Percentiles rank a stretch among this genome's conserved stretches.
Conservation (phyloP, 92 coral and sea anemone genomes). For the Heliopora coerulea region DNA sequence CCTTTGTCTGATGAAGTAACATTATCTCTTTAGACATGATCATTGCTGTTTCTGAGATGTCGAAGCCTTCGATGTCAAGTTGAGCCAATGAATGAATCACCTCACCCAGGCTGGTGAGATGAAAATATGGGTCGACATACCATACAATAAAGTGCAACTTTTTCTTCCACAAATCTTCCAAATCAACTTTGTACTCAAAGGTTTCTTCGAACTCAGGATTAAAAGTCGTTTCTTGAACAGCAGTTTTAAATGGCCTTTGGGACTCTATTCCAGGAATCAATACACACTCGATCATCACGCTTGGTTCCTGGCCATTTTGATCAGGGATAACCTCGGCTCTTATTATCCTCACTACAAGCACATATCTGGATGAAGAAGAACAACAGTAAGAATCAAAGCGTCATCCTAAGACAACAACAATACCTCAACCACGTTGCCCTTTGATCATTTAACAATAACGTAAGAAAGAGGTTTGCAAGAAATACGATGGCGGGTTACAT, state of each 20-base stretch:
- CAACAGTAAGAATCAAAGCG: no score
- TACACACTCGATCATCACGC: conserved; percentile 73
- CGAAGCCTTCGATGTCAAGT: conserved; percentile 66
- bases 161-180: conserved; percentile 74
- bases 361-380: no score
- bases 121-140: conserved; percentile 88
- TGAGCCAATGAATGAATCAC: conserved; percentile 76
- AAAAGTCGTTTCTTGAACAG: conserved; percentile 81
- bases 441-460: no score
- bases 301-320: conserved; percentile 81
- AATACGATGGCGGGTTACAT: no score
- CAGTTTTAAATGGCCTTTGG: conserved; percentile 62
- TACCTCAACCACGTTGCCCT: neutral
- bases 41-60: conserved; percentile 77
- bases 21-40: conserved; percentile 87
- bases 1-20: conserved; percentile 61
- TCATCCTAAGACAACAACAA: neutral
- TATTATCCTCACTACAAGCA: conserved; percentile 70
- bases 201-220: conserved; percentile 80
- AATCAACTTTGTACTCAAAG: conserved; percentile 65
- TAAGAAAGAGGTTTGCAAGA: no score
- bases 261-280: conserved; percentile 69
- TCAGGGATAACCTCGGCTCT: conserved; percentile 92
- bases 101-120: conserved; percentile 80
- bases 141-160: conserved; percentile 64